Conservation (phyloP, 2,113 vertebrate genomes). For the Ascaphus truei region DNA sequence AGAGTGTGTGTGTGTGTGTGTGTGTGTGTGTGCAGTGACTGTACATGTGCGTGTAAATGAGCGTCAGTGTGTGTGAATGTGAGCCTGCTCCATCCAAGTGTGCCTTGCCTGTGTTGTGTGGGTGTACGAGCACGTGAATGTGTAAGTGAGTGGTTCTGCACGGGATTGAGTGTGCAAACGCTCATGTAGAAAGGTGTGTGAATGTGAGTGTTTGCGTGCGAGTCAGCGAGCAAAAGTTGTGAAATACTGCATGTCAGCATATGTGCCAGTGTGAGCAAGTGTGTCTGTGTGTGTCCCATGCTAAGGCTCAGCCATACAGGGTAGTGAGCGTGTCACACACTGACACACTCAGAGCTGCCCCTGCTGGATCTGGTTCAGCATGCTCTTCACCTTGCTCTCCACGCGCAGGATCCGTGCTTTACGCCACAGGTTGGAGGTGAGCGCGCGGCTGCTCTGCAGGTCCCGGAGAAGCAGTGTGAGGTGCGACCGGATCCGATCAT, state of each 20-base stretch:
- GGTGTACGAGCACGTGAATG: not conserved
- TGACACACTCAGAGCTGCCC: not conserved
- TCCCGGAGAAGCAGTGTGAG: constrained; percentile 80
- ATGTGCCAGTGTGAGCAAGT: not conserved
- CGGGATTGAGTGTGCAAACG: not conserved
- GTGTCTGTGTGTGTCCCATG: not conserved
- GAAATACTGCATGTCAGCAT: not conserved
- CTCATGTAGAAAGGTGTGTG: too few relatives aligned
- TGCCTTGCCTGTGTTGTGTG: not conserved
- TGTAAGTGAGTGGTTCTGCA: not conserved
- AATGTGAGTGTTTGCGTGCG: not conserved
- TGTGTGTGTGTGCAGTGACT: too few relatives aligned
- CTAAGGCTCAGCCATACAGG: not conserved
- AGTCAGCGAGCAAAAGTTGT: too few relatives aligned
- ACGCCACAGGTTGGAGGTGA: constrained; percentile 80
- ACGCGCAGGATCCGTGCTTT: constrained; percentile 81
- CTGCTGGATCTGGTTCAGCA: constrained; percentile 50
- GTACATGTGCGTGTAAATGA: too few relatives aligned
- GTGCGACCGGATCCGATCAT: constrained; percentile 67
- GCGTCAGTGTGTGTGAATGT: too few relatives aligned
- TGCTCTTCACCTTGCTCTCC: constrained; percentile 72
- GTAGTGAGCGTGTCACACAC: not conserved
- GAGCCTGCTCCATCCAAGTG: too few relatives aligned
- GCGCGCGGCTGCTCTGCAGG: constrained; percentile 78
- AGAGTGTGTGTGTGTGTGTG: too few relatives aligned